Conservation (phyloP, 1,140 invertebrate species). For the Diorhabda sublineata region DNA sequence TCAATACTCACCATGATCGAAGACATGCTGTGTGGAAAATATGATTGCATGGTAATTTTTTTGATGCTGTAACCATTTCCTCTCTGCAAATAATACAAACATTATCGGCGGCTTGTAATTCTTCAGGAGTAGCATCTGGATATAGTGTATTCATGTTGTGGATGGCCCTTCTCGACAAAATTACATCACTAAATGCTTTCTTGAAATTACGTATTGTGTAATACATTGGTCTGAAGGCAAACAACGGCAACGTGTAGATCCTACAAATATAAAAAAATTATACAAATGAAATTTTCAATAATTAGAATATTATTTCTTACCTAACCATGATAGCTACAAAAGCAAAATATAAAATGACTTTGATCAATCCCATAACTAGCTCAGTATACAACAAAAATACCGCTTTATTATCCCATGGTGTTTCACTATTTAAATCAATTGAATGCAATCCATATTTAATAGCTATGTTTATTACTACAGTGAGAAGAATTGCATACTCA, state of each 20-base stretch:
- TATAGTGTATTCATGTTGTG: conserved; percentile 98
- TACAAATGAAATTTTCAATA: not conserved
- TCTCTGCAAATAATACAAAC: conserved; percentile 99
- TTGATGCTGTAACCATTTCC: conserved; percentile 84
- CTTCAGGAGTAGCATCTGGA: conserved; percentile 92
- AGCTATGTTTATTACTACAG: conserved; percentile 87
- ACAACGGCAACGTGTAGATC: conserved; percentile 95
- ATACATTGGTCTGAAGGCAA: conserved; percentile 99
- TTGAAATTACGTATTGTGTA: conserved; percentile 96
- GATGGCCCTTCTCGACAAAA: conserved; percentile 93
- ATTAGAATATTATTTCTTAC: conserved; percentile 8
- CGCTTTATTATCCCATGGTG: conserved; percentile 99
- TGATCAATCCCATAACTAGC: conserved; percentile 85
- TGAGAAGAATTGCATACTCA: conserved; percentile 97
- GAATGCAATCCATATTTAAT: conserved; percentile 96
- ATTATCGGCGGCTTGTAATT: conserved; percentile 91
- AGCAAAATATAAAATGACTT: conserved; percentile 87
- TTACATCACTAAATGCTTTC: conserved; percentile 96
- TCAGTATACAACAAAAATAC: conserved; percentile 96
- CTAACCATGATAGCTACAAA: conserved; percentile 97
- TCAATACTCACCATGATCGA: conserved; percentile 47
- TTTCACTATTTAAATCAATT: conserved; percentile 90
- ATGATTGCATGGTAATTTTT: conserved; percentile 98
- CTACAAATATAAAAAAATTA: conserved; percentile 8
- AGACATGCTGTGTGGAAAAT: conserved; percentile 98